Percentiles rank a stretch among this genome's conserved stretches.
These are phyloP conservation scores for Drosophila ficusphila DNA, from an alignment of 1,140 invertebrate genomes.

Conservation along the genomic window DNA sequence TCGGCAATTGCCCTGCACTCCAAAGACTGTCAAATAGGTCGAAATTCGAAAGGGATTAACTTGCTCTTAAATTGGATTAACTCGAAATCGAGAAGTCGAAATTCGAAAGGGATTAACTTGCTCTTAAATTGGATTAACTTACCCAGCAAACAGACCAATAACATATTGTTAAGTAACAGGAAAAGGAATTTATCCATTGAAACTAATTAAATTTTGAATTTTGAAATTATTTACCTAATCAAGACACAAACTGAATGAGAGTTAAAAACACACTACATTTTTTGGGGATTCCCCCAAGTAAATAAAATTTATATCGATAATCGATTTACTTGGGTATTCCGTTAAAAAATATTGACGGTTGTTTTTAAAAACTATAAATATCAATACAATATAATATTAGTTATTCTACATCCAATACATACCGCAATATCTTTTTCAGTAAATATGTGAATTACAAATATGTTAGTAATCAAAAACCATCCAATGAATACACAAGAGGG, in stretches of 20 bases:
- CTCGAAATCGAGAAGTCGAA: too few species aligned
- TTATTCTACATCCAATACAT: too few species aligned
- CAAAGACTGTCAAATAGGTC: neutral
- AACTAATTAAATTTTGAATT: neutral
- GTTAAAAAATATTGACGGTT: too few species aligned
- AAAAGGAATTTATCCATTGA: constrained; percentile 4
- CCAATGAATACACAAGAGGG: neutral
- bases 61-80: too few species aligned
- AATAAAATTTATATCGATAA: neutral
- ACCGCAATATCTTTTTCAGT: too few species aligned
- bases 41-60: neutral
- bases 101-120: neutral
- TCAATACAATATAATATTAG: neutral
- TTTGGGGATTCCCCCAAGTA: neutral
- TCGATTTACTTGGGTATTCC: neutral
- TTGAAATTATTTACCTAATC: neutral
- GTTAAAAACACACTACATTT: neutral
- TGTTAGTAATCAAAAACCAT: too few species aligned
- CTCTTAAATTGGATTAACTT: neutral
- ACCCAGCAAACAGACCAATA: constrained; percentile 9
- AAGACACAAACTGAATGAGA: neutral
- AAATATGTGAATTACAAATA: too few species aligned
- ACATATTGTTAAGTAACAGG: neutral
- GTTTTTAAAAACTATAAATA: neutral
- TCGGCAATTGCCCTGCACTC: constrained; percentile 20